These are phyloP conservation scores for Drosophila glabriapex DNA, from an alignment of 2,888 invertebrate genomes.

Conservation along the genomic window DNA sequence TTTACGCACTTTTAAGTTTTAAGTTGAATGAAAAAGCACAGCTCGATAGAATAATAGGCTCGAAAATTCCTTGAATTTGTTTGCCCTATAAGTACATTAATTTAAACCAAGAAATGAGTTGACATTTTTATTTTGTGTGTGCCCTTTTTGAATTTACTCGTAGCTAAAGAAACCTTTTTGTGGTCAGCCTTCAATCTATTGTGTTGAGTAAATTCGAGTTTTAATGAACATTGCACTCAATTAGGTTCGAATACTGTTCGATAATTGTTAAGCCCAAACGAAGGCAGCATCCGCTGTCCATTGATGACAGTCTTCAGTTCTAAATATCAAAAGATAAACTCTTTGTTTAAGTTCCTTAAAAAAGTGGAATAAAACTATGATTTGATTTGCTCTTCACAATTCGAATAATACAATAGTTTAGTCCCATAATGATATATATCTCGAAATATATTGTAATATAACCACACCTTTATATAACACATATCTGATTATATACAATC, in stretches of 20 bases:
- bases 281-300: constrained; percentile 34
- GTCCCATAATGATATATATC: not conserved
- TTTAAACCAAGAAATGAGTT: constrained; percentile 68
- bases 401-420: not conserved
- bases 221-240: constrained; percentile 41
- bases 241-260: constrained; percentile 23
- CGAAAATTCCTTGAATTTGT: constrained; percentile 62
- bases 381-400: not conserved
- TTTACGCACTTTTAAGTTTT: constrained; percentile 60
- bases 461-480: too few species aligned
- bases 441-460: not conserved
- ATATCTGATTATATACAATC: not conserved
- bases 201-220: constrained; percentile 38
- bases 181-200: constrained; percentile 51
- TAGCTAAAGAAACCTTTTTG: constrained; percentile 22
- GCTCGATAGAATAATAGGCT: constrained; percentile 25
- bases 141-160: constrained; percentile 17
- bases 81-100: constrained; percentile 51
- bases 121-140: constrained; percentile 37
- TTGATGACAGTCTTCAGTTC: not conserved
- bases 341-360: not conserved
- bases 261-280: constrained; percentile 33
- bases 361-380: not conserved
- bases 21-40: constrained; percentile 47
- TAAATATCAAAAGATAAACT: constrained; percentile 3